Conservation (phyloP, 1,140 invertebrate genomes). For the Penaeus chinensis region DNA sequence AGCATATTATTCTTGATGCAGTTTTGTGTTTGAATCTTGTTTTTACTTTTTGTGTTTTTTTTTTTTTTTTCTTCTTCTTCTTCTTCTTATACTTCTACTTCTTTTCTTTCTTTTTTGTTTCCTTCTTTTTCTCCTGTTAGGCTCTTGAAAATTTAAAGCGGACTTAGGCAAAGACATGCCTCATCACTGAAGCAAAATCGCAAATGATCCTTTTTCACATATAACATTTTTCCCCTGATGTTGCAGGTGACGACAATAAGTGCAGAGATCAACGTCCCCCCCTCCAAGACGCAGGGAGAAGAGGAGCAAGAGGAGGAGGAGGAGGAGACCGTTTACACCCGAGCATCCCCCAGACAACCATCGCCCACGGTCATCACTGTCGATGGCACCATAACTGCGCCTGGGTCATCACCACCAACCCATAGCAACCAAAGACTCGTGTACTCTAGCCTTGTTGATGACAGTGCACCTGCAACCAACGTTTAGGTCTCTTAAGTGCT, state of each 20-base stretch:
- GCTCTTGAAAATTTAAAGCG: too few species aligned
- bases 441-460: background rate
- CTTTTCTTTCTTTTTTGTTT: background rate
- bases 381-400: slow-evolving; percentile 25
- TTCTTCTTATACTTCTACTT: too few species aligned
- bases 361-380: slow-evolving; percentile 27
- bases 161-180: too few species aligned
- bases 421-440: slow-evolving; percentile 29
- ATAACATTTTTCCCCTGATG: too few species aligned
- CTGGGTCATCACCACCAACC: background rate
- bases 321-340: slow-evolving; percentile 45
- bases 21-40: too few species aligned
- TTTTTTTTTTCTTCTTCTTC: too few species aligned
- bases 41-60: too few species aligned
- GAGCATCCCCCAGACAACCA: slow-evolving; percentile 37
- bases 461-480: slow-evolving; percentile 38
- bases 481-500: slow-evolving; percentile 23
- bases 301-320: slow-evolving; percentile 24
- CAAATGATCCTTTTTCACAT: background rate
- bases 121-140: background rate
- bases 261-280: slow-evolving; percentile 44
- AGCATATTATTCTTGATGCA: too few species aligned
- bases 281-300: background rate
- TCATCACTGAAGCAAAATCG: background rate
- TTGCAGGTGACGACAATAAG: slow-evolving; percentile 44